phyloP scores from a whole-genome alignment of 2,888 invertebrate species.

The Flexamia atlantica region DNA sequence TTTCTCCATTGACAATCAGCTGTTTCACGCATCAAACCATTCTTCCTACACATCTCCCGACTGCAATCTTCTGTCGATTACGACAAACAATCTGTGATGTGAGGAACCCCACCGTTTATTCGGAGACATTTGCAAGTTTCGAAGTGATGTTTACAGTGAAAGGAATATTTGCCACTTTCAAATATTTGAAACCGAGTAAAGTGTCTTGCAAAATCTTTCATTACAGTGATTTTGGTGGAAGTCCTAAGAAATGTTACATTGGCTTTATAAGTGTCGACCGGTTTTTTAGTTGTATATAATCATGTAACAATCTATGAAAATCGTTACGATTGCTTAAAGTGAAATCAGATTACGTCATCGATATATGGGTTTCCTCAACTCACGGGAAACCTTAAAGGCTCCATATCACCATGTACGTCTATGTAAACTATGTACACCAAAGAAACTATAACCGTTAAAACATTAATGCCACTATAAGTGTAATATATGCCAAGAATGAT shows the following conservation, averaged over 20 bases:
- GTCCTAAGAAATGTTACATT: too few relatives aligned
- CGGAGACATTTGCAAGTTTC: not conserved
- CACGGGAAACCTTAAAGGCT: too few relatives aligned
- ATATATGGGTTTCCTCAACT: too few relatives aligned
- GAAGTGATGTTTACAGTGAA: not conserved
- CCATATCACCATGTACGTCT: too few relatives aligned
- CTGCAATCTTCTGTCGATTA: constrained; percentile 35
- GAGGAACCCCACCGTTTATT: constrained; percentile 8
- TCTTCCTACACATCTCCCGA: constrained; percentile 12
- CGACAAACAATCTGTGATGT: not conserved
- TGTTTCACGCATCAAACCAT: constrained; percentile 21
- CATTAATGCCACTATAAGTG: not conserved
- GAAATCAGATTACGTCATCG: too few relatives aligned
- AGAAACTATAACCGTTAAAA: too few relatives aligned
- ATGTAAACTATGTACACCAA: too few relatives aligned
- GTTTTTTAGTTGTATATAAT: too few relatives aligned
- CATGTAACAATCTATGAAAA: too few relatives aligned
- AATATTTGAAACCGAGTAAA: not conserved
- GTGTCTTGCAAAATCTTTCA: not conserved
- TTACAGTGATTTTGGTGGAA: not conserved
- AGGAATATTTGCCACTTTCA: not conserved
- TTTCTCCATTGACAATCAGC: constrained; percentile 37
- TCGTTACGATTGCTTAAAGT: too few relatives aligned
- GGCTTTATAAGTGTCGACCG: too few relatives aligned
- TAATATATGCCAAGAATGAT: not conserved